A percentile compares a stretch with the other conserved stretches of the same genome.
These are phyloP conservation scores for Morpho deidamia DNA, from an alignment of 2,888 invertebrate species.

Conservation along the genomic window DNA sequence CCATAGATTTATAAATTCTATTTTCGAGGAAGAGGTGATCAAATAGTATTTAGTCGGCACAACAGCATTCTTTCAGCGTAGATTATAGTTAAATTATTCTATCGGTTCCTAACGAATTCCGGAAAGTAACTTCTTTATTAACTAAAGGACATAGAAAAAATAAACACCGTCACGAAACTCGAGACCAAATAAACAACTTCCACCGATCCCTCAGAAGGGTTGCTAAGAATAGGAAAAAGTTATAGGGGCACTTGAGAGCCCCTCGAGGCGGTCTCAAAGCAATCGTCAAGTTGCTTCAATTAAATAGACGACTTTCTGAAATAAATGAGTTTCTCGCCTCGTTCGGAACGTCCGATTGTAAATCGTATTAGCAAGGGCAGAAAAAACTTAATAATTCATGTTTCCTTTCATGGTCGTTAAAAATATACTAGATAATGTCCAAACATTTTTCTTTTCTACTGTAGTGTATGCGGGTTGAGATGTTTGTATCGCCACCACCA, in stretches of 20 bases:
- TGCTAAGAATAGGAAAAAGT: constrained; percentile 34
- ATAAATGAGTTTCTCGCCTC: constrained; percentile 19
- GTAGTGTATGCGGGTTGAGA: too few species aligned
- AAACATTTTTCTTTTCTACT: too few species aligned
- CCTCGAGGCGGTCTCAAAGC: constrained; percentile 29
- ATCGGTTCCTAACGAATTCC: too few species aligned
- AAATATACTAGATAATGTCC: too few species aligned
- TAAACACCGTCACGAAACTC: constrained; percentile 4
- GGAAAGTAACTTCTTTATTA: too few species aligned
- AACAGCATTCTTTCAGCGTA: too few species aligned
- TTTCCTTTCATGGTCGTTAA: not conserved
- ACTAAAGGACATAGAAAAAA: not conserved
- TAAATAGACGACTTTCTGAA: constrained; percentile 49
- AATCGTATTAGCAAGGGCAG: constrained; percentile 2
- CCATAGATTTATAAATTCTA: too few species aligned
- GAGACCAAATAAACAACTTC: constrained; percentile 16
- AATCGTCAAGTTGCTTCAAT: constrained; percentile 43
- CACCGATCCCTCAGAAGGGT: constrained; percentile 18
- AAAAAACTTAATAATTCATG: not conserved
- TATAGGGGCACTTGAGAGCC: constrained; percentile 29
- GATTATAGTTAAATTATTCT: too few species aligned
- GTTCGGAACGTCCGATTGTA: not conserved
- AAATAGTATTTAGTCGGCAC: too few species aligned
- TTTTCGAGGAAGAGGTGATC: too few species aligned
- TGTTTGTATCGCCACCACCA: too few species aligned